Conservation (phyloP, 2,888 invertebrate species). For the Argyresthia goedartella region DNA sequence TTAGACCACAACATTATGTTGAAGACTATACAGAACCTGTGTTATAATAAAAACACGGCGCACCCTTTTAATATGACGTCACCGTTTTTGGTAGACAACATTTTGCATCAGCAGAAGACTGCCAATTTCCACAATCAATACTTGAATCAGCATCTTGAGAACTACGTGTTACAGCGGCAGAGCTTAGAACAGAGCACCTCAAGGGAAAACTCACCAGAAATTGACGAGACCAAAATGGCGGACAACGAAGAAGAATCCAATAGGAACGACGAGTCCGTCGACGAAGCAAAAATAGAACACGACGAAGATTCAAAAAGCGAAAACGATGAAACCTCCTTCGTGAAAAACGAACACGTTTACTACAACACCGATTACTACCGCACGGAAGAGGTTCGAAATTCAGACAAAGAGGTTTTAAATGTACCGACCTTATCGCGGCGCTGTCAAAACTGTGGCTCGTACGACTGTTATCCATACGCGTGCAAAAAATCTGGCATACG, state of each 20-base stretch:
- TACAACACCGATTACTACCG: constrained; percentile 44
- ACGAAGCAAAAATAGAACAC: constrained; percentile 34
- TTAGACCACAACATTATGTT: constrained; percentile 61
- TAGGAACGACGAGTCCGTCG: constrained; percentile 28
- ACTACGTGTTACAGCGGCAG: constrained; percentile 43
- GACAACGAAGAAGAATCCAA: constrained; percentile 34
- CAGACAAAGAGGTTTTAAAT: constrained; percentile 51
- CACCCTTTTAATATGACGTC: constrained; percentile 66
- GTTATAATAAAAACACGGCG: constrained; percentile 43
- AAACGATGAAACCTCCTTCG: constrained; percentile 33
- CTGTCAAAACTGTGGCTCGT: constrained; percentile 68
- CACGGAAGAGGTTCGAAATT: constrained; percentile 1
- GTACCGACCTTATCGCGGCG: constrained; percentile 37
- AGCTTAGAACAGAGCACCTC: constrained; percentile 33
- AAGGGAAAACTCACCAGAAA: constrained; percentile 49
- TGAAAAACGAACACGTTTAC: constrained; percentile 42
- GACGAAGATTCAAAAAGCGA: constrained; percentile 53
- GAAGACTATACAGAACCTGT: constrained; percentile 58
- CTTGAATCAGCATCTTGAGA: constrained; percentile 63
- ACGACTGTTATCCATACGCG: constrained; percentile 65
- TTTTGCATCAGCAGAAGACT: constrained; percentile 69
- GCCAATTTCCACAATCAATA: constrained; percentile 64
- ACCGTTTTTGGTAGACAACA: constrained; percentile 73
- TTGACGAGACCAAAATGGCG: constrained; percentile 35
- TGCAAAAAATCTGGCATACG: constrained; percentile 58